Percentiles rank a stretch among this genome's conserved stretches.
Conservation (phyloP, 2,888 invertebrate genomes). For the Furcula furcula region DNA sequence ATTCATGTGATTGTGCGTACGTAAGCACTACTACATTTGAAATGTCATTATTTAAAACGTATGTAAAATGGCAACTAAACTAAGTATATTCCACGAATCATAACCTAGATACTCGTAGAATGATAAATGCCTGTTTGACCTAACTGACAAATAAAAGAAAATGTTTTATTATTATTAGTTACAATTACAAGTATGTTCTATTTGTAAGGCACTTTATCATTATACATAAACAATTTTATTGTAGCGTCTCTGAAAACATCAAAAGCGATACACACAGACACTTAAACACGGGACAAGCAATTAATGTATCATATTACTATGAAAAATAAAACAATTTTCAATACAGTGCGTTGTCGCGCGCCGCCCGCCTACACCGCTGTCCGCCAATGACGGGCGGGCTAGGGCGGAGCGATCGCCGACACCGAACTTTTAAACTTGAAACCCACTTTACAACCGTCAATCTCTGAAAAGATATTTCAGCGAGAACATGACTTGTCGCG, state of each 20-base stretch:
- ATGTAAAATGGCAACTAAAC: no score
- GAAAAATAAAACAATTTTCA: slow-evolving; percentile 40
- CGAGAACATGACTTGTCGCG: slow-evolving; percentile 49
- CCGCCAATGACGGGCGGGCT: slow-evolving; percentile 47
- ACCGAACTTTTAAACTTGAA: slow-evolving; percentile 50
- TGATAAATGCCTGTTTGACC: no score
- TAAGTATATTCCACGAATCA: no score
- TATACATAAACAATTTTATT: slow-evolving; percentile 9
- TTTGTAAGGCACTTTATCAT: slow-evolving; percentile 15
- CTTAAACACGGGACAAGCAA: slow-evolving; percentile 41
- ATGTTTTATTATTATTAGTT: neutral
- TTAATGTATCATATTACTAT: slow-evolving; percentile 58
- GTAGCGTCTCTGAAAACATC: slow-evolving; percentile 28
- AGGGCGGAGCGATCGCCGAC: slow-evolving; percentile 55
- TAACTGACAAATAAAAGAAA: no score
- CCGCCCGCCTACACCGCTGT: slow-evolving; percentile 48
- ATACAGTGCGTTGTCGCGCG: slow-evolving; percentile 11
- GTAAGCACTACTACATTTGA: no score
- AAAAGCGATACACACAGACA: slow-evolving; percentile 37
- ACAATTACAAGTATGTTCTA: slow-evolving; percentile 11
- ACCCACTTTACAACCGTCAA: slow-evolving; percentile 56
- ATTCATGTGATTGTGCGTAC: no score
- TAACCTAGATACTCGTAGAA: no score
- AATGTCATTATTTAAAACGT: no score
- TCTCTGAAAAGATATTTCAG: slow-evolving; percentile 64